Conservation (phyloP, 1,140 invertebrate species). For the Coptotermes formosanus region DNA sequence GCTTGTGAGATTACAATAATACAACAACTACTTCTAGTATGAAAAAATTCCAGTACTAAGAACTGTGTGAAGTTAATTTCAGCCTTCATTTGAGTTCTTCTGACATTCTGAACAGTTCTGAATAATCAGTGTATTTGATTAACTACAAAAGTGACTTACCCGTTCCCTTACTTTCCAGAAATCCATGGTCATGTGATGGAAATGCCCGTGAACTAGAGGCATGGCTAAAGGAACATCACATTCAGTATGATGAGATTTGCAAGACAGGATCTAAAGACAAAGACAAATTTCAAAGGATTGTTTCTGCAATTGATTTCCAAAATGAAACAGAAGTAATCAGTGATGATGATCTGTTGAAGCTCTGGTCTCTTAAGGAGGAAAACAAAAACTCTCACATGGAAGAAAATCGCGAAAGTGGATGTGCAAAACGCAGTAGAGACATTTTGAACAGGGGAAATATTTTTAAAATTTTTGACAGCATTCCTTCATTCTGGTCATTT, state of each 20-base stretch:
- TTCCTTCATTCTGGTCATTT: constrained; percentile 20
- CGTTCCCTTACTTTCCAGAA: constrained; percentile 23
- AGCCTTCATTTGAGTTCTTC: background rate
- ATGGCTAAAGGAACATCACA: background rate
- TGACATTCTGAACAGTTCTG: too few relatives aligned
- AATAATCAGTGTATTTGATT: too few relatives aligned
- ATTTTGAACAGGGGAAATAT: background rate
- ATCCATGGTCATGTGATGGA: constrained; percentile 26
- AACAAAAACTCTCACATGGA: background rate
- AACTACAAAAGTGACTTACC: background rate
- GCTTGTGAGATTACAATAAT: too few relatives aligned
- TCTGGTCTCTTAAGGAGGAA: background rate
- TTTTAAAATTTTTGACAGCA: constrained; percentile 2
- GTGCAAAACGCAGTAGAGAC: background rate
- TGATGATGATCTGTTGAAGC: background rate
- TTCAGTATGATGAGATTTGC: background rate
- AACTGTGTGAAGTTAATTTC: background rate
- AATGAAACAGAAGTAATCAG: background rate
- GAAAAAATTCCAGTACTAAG: background rate
- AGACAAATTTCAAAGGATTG: background rate
- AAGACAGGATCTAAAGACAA: background rate
- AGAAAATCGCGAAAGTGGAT: background rate
- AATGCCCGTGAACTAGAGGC: background rate
- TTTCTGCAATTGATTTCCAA: background rate
- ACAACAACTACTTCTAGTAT: background rate